Evolutionary conservation across 2,888 invertebrate species (phyloP), one percentile per base, ranked within the genome.

Genomic region (Diarsia dahlii): DNA sequence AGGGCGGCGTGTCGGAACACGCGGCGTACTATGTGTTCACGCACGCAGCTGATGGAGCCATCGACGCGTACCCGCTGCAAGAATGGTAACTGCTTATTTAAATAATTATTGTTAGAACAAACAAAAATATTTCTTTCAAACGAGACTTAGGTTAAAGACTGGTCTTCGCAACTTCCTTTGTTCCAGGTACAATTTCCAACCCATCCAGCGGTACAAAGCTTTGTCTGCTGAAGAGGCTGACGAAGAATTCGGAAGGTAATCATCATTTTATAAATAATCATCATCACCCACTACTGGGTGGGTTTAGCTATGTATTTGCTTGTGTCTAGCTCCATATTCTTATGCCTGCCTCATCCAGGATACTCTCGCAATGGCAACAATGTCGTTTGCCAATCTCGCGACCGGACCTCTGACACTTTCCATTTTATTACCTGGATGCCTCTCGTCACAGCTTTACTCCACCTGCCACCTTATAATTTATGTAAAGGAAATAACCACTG

Each of bases 221-320:
- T 96, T 99, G 20, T 99, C 99, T 15, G 99, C 99, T 0, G 99
- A 99, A 94, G 99, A 99, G 94, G 99, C 99, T 0, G 99, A 99
- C 92, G 98, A 99, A 90, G 99, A 99, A 92, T 99, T 99, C 94
- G 99, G 98, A 84, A 98, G 97, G 98, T 92, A 68, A 76, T 69
- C 10, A n/a, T 39, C 0, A 20, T 71, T 63, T 28, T 45, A 71
- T 2, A 54, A 18, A 28, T 28, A 28, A 28, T 28, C 28, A 28
- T 28, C 28, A 28, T 28, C 28, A 28, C 28, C 28, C 28, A 28
- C 28, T 28, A 28, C 28, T 28, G 28, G 28, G 28, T 28, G 28
- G 28, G 28, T 28, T 2, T 28, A 28, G 28, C 28, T 28, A 28
- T 28, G 1, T 28, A 28, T 28, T 28, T 28, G 28, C 28, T 28